Percentiles rank a stretch among this genome's conserved stretches.
Conservation (phyloP, 2,888 invertebrate species). For the Ctenicera cuprea region DNA sequence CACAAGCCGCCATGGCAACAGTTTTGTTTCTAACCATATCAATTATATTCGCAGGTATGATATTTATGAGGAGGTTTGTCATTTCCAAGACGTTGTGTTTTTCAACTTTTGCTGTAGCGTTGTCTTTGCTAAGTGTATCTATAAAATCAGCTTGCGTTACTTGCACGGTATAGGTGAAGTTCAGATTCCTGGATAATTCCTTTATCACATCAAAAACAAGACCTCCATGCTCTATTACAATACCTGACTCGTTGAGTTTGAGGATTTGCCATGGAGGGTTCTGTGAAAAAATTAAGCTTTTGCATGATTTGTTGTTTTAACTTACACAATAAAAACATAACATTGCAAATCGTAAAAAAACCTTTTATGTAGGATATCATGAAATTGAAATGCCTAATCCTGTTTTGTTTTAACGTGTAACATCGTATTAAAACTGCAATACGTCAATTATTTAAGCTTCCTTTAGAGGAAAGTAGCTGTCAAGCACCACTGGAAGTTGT, state of each 20-base stretch:
- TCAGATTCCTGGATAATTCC: conserved; percentile 84
- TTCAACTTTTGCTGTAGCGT: background rate
- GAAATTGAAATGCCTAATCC: too few species aligned
- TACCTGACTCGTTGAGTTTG: conserved; percentile 76
- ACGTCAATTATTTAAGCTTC: too few species aligned
- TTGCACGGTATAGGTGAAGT: conserved; percentile 82
- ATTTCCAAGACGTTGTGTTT: conserved; percentile 62
- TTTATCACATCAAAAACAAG: conserved; percentile 87
- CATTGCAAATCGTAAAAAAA: too few species aligned
- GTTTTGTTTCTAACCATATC: conserved; percentile 73
- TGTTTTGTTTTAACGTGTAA: too few species aligned
- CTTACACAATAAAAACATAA: too few species aligned
- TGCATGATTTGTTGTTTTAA: background rate
- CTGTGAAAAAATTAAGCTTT: conserved; percentile 73
- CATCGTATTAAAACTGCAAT: too few species aligned
- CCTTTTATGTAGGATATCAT: too few species aligned
- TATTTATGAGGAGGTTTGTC: conserved; percentile 60
- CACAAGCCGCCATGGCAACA: conserved; percentile 78
- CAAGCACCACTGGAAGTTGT: too few species aligned
- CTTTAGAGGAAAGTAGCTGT: too few species aligned
- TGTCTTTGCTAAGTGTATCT: conserved; percentile 21
- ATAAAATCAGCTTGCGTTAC: conserved; percentile 57
- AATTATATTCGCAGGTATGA: conserved; percentile 71
- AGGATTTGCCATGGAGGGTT: conserved; percentile 93
- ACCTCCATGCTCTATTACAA: conserved; percentile 78